phyloP scores from a whole-genome alignment of 2,113 vertebrate genomes.

The Bufo bufo region DNA sequence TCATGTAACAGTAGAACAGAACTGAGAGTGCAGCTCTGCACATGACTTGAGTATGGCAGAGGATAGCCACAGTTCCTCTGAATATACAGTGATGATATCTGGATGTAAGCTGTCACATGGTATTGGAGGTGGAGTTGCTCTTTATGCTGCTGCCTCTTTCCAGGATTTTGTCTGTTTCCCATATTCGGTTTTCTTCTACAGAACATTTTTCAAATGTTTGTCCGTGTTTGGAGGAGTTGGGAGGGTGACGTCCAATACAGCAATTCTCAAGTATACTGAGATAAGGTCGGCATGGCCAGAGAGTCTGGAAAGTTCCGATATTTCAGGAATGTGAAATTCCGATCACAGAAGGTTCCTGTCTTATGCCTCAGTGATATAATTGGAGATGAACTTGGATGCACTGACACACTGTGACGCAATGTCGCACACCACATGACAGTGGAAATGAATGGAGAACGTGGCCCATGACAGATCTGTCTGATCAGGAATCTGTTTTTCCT shows the following conservation, averaged over 20 bases:
- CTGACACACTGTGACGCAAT: not conserved
- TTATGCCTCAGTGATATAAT: not conserved
- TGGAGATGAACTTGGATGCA: not conserved
- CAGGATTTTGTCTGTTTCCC: not conserved
- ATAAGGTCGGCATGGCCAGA: constrained; percentile 15
- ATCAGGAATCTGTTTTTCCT: no score
- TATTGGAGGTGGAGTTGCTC: not conserved
- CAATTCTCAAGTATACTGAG: constrained; percentile 11
- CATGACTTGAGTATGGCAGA: no score
- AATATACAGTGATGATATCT: not conserved
- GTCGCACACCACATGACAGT: not conserved
- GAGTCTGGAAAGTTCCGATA: constrained; percentile 23
- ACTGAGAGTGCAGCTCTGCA: no score
- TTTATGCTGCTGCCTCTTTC: not conserved
- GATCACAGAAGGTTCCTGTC: not conserved
- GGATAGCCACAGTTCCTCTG: no score
- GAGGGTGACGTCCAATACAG: not conserved
- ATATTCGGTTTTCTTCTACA: not conserved
- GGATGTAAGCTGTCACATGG: not conserved
- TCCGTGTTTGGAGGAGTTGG: not conserved
- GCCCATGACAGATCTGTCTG: not conserved
- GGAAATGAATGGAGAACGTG: not conserved
- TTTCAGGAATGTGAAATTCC: constrained; percentile 40
- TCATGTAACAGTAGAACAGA: not conserved
- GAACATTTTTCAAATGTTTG: constrained; percentile 45